phyloP scores from a whole-genome alignment of 2,113 vertebrate genomes.

The Lynx canadensis region DNA sequence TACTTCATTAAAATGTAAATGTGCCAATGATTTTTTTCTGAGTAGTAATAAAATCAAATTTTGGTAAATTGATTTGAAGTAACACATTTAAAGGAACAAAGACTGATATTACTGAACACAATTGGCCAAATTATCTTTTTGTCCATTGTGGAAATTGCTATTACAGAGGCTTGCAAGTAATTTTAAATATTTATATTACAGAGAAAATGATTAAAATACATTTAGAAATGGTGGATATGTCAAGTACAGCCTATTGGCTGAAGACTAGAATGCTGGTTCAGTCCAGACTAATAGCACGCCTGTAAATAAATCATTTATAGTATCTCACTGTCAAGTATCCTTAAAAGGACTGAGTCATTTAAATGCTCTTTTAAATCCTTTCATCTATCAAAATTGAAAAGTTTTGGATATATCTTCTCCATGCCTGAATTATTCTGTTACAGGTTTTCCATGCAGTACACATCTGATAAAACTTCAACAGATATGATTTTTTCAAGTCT shows the following conservation, averaged over 20 bases:
- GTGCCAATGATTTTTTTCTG: background rate
- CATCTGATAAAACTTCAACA: background rate
- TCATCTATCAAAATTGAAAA: background rate
- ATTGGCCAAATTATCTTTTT: background rate
- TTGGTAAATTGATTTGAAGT: background rate
- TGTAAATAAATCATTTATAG: background rate
- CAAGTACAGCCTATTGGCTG: background rate
- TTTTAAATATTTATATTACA: background rate
- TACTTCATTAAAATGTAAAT: conserved; percentile 39
- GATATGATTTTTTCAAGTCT: background rate
- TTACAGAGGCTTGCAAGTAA: background rate
- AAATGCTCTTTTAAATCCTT: background rate
- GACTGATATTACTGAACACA: background rate
- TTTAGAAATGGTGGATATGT: background rate
- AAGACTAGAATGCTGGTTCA: background rate
- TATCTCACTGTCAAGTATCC: background rate
- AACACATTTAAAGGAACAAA: conserved; percentile 8
- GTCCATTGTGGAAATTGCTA: background rate
- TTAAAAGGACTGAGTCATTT: background rate
- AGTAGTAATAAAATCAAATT: conserved; percentile 12
- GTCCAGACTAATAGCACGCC: background rate
- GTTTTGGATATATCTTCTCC: background rate
- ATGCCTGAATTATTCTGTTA: background rate
- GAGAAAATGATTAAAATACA: background rate
- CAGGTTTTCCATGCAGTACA: background rate